These are phyloP conservation scores for Hyperoodon ampullatus DNA, from an alignment of 2,113 vertebrate species.

Conservation along the genomic window DNA sequence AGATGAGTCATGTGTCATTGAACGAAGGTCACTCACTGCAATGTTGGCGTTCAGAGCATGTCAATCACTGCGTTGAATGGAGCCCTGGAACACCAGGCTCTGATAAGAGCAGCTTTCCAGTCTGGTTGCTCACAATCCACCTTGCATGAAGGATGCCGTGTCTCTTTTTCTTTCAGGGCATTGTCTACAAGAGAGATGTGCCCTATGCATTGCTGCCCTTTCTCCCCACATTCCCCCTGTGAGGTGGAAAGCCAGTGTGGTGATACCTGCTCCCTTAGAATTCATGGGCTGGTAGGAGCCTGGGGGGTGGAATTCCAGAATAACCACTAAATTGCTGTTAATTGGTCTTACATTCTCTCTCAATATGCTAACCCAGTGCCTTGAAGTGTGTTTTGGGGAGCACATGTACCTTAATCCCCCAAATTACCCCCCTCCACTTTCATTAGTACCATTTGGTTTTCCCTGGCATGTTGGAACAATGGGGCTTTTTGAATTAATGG, in stretches of 20 bases:
- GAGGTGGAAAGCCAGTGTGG: not conserved
- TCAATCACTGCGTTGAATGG: not conserved
- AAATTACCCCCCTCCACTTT: not conserved
- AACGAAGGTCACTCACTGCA: not conserved
- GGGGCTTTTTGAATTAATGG: not conserved
- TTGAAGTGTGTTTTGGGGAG: not conserved
- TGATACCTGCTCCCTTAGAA: not conserved
- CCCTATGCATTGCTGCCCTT: not conserved
- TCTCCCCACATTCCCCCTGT: not conserved
- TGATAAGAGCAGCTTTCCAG: not conserved
- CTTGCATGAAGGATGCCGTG: not conserved
- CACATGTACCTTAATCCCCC: not conserved
- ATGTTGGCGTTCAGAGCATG: fast-evolving
- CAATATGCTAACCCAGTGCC: not conserved
- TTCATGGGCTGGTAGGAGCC: not conserved
- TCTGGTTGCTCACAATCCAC: not conserved
- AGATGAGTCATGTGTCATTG: not conserved
- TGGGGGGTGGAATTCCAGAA: not conserved
- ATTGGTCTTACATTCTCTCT: not conserved
- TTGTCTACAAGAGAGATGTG: not conserved
- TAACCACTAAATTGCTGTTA: not conserved
- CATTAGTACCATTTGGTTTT: not conserved
- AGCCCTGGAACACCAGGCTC: not conserved
- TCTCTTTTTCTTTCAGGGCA: not conserved
- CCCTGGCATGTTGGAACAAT: not conserved